Evolutionary conservation across 2,113 vertebrate genomes (phyloP), one percentile per base, ranked within the genome.

Genomic region (Pholis gunnellus): DNA sequence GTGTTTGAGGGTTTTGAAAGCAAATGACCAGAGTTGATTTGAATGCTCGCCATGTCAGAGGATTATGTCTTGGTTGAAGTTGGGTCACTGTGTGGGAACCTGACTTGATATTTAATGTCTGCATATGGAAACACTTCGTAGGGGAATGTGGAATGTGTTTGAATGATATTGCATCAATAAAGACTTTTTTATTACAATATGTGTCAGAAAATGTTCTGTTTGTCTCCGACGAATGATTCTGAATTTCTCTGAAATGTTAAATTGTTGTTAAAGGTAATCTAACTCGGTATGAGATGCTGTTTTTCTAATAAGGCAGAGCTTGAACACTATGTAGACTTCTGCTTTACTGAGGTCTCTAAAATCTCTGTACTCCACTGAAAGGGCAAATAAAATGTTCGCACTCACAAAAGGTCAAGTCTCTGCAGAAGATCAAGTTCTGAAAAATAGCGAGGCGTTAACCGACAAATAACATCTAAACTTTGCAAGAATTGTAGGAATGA

Each of bases 321-420:
- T 48, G 34, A 75, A 65, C 56, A 68, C 42, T 25, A 46, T 3
- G n/a, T 22, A 14, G 46, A 78, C 34, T 42, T 68, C 73, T 66
- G 67, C 71, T 54, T 46, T 85, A 38, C 61, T 38, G 68, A 56
- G 36, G 59, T 74, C 20, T 15, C 6, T 11, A 9, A 79, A 82
- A 79, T 5, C 78, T 75, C 66, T 81, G 67, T 42, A 52, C 68
- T 87, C 72, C 80, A 77, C 22, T 3, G 34, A 92, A 90, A 93
- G 88, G 90, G 87, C 90, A 90, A 87, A 78, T 81, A 17, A 86
- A 91, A 91, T 81, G 68, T 71, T 54, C 15, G 75, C 84, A 56
- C 82, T 84, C 71, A 31, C 8, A 22, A 90, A 91, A 90, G 83
- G 88, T 91, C 83, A 88, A 83, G 70, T 83, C 54, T 67, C 69